Evolutionary conservation across 2,888 invertebrate genomes (phyloP).

Genomic region (Gortyna flavago): DNA sequence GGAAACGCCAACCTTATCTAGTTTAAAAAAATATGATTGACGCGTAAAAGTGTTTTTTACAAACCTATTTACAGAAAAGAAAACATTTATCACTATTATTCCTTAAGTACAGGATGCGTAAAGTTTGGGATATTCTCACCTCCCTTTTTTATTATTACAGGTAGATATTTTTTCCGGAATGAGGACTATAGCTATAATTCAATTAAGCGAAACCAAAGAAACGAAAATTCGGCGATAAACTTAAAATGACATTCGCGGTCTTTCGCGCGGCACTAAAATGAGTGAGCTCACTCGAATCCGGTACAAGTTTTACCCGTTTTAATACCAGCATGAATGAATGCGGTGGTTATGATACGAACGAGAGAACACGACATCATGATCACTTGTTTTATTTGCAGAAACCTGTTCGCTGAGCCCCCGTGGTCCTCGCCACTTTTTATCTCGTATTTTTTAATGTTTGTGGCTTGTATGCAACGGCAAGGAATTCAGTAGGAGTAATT

Average conservation of each 20-base stretch:
- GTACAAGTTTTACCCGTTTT: slow-evolving; percentile 66
- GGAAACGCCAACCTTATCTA: no score
- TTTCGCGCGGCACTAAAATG: slow-evolving; percentile 42
- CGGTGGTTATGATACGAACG: slow-evolving; percentile 55
- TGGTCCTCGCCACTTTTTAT: slow-evolving; percentile 54
- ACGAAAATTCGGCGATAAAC: slow-evolving; percentile 24
- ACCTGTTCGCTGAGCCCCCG: slow-evolving; percentile 60
- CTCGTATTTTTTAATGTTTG: slow-evolving; percentile 62
- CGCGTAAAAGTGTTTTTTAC: no score
- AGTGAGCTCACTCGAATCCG: slow-evolving; percentile 55
- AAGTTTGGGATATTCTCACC: neutral
- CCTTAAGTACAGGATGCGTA: neutral
- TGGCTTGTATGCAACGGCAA: slow-evolving; percentile 51
- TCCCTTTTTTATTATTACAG: neutral
- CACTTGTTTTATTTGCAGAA: slow-evolving; percentile 77
- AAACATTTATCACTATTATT: no score
- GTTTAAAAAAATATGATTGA: no score
- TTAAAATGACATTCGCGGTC: slow-evolving; percentile 40
- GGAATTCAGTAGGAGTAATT: slow-evolving; percentile 52
- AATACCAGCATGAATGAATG: slow-evolving; percentile 76
- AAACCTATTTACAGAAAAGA: no score
- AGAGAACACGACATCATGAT: slow-evolving; percentile 71
- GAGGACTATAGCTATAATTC: neutral
- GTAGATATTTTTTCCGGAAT: neutral
- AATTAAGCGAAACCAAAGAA: neutral